These are phyloP conservation scores for Zosterops lateralis DNA, from an alignment of 2,113 vertebrate species.

Conservation along the genomic window DNA sequence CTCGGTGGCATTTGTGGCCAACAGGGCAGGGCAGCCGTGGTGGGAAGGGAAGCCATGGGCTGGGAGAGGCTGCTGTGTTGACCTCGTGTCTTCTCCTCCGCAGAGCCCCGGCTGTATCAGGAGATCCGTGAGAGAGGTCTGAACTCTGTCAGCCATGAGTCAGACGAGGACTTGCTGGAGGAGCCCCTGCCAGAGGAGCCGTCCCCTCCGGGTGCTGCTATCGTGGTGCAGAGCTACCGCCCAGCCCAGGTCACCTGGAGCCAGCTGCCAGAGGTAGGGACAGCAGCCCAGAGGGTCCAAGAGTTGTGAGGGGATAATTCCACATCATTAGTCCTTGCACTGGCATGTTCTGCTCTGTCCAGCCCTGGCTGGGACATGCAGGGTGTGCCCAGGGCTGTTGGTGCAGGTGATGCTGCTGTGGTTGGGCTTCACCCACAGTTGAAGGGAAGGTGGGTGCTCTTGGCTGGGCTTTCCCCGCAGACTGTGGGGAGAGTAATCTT, in stretches of 20 bases:
- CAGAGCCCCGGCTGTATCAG: conserved; percentile 90
- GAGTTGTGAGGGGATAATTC: neutral
- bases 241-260: conserved; percentile 89
- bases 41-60: neutral
- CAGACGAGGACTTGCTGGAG: conserved; percentile 80
- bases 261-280: conserved; percentile 87
- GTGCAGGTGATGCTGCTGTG: neutral
- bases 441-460: neutral
- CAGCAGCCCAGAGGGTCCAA: rapidly evolving
- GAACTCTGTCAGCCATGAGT: conserved; percentile 79
- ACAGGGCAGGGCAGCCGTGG: neutral
- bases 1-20: rapidly evolving
- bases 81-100: neutral
- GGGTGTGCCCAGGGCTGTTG: neutral
- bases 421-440: neutral
- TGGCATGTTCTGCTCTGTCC: neutral
- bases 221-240: conserved; percentile 88
- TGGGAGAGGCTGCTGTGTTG: neutral
- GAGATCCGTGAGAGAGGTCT: conserved; percentile 92
- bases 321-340: rapidly evolving
- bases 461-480: neutral
- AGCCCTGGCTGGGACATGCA: rapidly evolving
- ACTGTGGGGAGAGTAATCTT: neutral
- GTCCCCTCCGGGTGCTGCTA: conserved; percentile 61
- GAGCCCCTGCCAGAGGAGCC: conserved; percentile 66